Conservation (phyloP, 2,888 invertebrate species). For the Pandemis cinnamomeana region DNA sequence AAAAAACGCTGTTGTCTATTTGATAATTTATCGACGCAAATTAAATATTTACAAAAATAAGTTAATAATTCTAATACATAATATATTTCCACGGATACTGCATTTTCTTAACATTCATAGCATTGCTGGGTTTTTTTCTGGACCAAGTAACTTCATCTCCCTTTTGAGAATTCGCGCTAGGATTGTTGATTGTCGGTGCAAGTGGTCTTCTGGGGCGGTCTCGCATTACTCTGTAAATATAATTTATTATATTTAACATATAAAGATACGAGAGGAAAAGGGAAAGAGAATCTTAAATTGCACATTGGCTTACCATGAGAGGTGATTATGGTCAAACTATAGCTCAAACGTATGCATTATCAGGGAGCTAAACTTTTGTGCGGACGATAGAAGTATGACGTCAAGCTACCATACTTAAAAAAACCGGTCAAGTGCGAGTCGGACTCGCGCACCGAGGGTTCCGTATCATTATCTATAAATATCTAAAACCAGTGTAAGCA, state of each 20-base stretch:
- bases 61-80: background rate
- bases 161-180: background rate
- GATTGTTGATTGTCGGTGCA: conserved; percentile 3
- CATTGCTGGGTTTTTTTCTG: conserved; percentile 54
- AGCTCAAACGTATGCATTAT: no score
- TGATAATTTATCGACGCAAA: background rate
- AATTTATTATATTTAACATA: background rate
- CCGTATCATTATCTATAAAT: no score
- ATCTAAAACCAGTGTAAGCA: no score
- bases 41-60: background rate
- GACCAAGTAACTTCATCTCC: conserved; percentile 73
- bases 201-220: conserved; percentile 12
- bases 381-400: no score
- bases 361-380: no score
- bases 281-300: no score
- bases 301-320: no score
- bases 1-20: background rate
- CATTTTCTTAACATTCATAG: conserved; percentile 46
- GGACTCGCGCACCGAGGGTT: no score
- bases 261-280: no score
- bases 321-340: no score
- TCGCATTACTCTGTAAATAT: conserved; percentile 49
- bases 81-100: conserved; percentile 7
- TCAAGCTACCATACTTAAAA: no score
- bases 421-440: no score